These are phyloP conservation scores for Bufo bufo DNA, from an alignment of 2,113 vertebrate species.

Conservation along the genomic window DNA sequence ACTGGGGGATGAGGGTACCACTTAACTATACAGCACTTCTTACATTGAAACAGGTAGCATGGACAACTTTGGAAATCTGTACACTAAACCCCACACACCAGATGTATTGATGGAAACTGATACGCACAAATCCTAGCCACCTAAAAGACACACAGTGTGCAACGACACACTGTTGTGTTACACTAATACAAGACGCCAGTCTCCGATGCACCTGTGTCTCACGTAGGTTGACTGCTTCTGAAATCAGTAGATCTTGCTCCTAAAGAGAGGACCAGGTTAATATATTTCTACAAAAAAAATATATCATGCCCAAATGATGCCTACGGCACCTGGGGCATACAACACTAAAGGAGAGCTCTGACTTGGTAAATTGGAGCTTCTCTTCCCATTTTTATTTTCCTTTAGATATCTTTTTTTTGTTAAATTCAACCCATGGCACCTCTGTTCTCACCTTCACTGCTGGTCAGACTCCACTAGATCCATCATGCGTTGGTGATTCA, in stretches of 20 bases:
- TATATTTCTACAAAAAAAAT: conserved; percentile 4
- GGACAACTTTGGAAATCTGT: conserved; percentile 17
- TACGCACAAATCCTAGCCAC: conserved; percentile 50
- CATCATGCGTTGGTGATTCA: not conserved
- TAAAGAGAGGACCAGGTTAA: not conserved
- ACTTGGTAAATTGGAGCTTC: not conserved
- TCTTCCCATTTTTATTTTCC: not conserved
- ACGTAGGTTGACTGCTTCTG: not conserved
- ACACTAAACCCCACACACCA: conserved; percentile 20
- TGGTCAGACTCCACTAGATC: not conserved
- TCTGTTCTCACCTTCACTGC: not conserved
- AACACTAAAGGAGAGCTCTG: conserved; percentile 18
- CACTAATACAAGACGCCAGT: conserved; percentile 24
- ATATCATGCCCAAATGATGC: not conserved
- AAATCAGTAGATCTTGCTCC: conserved; percentile 32
- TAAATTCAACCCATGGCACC: not conserved
- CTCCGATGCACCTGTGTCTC: conserved; percentile 17
- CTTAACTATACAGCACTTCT: conserved; percentile 52
- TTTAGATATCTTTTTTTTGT: not conserved
- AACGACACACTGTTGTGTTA: not conserved
- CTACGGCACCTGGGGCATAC: conserved; percentile 6
- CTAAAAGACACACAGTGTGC: not conserved
- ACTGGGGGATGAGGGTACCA: conserved; percentile 38
- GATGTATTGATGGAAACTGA: conserved; percentile 15
- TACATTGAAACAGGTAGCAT: conserved; percentile 44